Percentiles rank a stretch among this genome's conserved stretches.
These are phyloP conservation scores for Meta bourneti DNA, from an alignment of 2,888 invertebrate genomes.

Conservation along the genomic window DNA sequence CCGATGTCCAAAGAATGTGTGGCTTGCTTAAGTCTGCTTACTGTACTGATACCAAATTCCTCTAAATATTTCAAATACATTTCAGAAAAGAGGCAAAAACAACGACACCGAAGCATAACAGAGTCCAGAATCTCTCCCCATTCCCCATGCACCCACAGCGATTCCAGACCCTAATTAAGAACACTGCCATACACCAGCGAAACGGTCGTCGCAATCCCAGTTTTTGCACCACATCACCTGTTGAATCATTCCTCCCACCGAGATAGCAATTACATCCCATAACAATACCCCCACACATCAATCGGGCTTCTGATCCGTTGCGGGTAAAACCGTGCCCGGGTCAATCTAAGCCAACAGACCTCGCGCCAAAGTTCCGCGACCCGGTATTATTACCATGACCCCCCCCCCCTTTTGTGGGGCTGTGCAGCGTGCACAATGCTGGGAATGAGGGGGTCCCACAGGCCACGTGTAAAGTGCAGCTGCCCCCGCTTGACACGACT, in stretches of 20 bases:
- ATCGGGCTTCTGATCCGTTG: slow-evolving; percentile 37
- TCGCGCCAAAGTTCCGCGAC: slow-evolving; percentile 8
- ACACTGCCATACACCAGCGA: slow-evolving; percentile 5
- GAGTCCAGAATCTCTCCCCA: too few relatives aligned
- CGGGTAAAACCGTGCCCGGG: slow-evolving; percentile 17
- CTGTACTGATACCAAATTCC: too few relatives aligned
- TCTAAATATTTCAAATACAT: neutral
- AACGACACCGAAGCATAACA: neutral
- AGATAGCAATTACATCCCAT: slow-evolving; percentile 28
- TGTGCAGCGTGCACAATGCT: neutral
- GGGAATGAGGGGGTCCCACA: slow-evolving; percentile 13
- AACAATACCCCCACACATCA: slow-evolving; percentile 48
- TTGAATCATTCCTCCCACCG: slow-evolving; percentile 53
- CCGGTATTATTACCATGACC: slow-evolving; percentile 33
- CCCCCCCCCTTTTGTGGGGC: slow-evolving; percentile 7
- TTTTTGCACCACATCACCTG: slow-evolving; percentile 46
- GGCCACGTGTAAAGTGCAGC: slow-evolving; percentile 47
- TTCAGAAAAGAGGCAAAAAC: neutral
- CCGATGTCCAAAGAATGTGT: too few relatives aligned
- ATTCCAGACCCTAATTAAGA: neutral
- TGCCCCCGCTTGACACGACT: slow-evolving; percentile 31
- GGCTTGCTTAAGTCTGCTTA: too few relatives aligned
- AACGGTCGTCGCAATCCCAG: slow-evolving; percentile 11
- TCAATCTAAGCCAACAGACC: neutral
- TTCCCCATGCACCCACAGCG: neutral